Evolutionary conservation across 2,888 invertebrate genomes (phyloP), one percentile per base, ranked within the genome.

Genomic region (Diarsia rubi): DNA sequence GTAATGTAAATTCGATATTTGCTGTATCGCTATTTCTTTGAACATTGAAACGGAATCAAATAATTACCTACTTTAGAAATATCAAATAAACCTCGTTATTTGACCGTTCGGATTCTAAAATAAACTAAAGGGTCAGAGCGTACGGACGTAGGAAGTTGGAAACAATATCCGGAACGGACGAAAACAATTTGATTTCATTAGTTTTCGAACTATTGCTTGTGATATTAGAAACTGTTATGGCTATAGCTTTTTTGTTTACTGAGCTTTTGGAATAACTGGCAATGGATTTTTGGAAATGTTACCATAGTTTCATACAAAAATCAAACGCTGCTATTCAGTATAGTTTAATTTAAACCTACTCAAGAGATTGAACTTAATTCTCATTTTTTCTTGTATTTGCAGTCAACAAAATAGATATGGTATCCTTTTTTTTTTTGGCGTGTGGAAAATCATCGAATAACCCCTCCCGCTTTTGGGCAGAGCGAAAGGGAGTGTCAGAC

Each of bases 131-230:
- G 83, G 70, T 76, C 70, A 49, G 47, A 59, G 42, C 24, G 65
- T 24, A 31, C 45, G 66, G 64, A 66, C 8, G 31, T 57, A 21
- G 57, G 52, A 82, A 79, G 76, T 82, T 84, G 31, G 68, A 76
- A 85, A 79, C 83, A 82, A 85, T 75, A 82, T 75, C 67, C 72
- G 67, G 73, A 49, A 66, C 59, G 54, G 67, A 47, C 54, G 68
- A 70, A 77, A 84, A 79, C 74, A 69, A 75, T 82, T 81, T 72
- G 27, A 81, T 83, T 85, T 82, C 54, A 70, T 75, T 85, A 52
- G 69, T 73, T 82, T 82, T 67, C 27, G 44, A 84, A 73, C 73
- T 73, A 67, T 84, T 71, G 69, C 59, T 68, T 54, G 63, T 49
- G 27, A 72, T 83, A 57, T 70, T 65, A 68, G 54, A 52, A 67